Percentiles rank a stretch among this genome's conserved stretches.
Evolutionary conservation across 2,888 invertebrate genomes (phyloP).

Genomic region (Lamellibrachia columna): DNA sequence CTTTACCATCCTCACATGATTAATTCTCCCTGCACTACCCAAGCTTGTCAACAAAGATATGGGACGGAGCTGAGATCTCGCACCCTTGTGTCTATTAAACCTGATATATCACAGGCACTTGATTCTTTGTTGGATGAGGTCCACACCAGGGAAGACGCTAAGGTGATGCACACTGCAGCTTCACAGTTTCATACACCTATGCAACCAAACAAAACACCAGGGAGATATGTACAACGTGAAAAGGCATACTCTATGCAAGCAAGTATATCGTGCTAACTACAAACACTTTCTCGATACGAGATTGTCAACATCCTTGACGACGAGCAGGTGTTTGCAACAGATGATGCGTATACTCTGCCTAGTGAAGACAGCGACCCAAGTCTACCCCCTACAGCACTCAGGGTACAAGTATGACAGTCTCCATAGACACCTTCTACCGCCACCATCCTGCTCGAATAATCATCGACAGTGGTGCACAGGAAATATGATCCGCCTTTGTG

Average conservation of each 20-base stretch:
- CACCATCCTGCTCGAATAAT: background rate
- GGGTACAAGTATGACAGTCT: slow-evolving; percentile 26
- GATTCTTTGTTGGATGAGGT: slow-evolving; percentile 39
- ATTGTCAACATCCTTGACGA: slow-evolving; percentile 33
- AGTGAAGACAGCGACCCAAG: background rate
- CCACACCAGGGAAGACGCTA: background rate
- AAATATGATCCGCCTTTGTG: slow-evolving; percentile 13
- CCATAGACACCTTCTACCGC: slow-evolving; percentile 23
- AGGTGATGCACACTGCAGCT: background rate
- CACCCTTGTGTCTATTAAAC: slow-evolving; percentile 36
- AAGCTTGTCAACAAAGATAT: too few relatives aligned
- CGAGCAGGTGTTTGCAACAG: slow-evolving; percentile 17
- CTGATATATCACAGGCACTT: slow-evolving; percentile 41
- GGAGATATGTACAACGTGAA: too few relatives aligned
- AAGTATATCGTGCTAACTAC: too few relatives aligned
- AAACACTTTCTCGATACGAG: slow-evolving; percentile 25
- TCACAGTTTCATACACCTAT: background rate
- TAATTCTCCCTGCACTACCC: too few relatives aligned
- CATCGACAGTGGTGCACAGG: too few relatives aligned
- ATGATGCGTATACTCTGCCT: background rate
- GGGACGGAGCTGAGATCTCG: too few relatives aligned
- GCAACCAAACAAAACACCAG: background rate
- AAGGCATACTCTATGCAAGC: too few relatives aligned
- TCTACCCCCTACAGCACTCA: background rate
- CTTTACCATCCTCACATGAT: too few relatives aligned